These are phyloP conservation scores for Distichodus sexfasciatus DNA, from an alignment of 2,797 vertebrate genomes.

Conservation along the genomic window DNA sequence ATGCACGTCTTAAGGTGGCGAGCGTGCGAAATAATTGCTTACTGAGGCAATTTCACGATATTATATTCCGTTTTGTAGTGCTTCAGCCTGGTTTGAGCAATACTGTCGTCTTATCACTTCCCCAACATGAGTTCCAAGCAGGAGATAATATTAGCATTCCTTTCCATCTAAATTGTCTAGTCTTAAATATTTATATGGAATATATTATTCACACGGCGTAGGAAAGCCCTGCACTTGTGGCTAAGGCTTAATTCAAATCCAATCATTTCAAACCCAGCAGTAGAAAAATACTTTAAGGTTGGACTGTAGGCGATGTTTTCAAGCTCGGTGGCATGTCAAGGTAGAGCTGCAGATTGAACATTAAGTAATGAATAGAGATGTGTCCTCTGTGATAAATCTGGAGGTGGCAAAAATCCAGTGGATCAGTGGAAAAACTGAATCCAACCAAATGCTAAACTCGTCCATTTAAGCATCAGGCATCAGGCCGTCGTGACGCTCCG, in stretches of 20 bases:
- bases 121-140: background rate
- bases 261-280: background rate
- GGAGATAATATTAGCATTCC: conserved; percentile 6
- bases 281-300: background rate
- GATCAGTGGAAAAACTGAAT: too few relatives aligned
- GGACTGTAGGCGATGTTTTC: too few relatives aligned
- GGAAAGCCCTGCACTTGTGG: background rate
- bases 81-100: background rate
- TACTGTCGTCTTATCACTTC: conserved; percentile 7
- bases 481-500: too few relatives aligned
- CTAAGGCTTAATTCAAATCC: background rate
- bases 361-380: too few relatives aligned
- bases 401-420: too few relatives aligned
- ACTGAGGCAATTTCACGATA: background rate
- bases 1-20: background rate
- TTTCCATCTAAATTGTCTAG: background rate
- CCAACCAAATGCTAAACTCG: too few relatives aligned
- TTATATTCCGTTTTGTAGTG: conserved; percentile 7
- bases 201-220: background rate
- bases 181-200: background rate
- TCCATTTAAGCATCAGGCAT: too few relatives aligned
- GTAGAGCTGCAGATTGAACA: too few relatives aligned
- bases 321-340: too few relatives aligned
- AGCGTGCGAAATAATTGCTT: background rate
- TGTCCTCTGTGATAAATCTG: too few relatives aligned